These are phyloP conservation scores for Catocala sponsa DNA, from an alignment of 2,888 invertebrate species.

Conservation along the genomic window DNA sequence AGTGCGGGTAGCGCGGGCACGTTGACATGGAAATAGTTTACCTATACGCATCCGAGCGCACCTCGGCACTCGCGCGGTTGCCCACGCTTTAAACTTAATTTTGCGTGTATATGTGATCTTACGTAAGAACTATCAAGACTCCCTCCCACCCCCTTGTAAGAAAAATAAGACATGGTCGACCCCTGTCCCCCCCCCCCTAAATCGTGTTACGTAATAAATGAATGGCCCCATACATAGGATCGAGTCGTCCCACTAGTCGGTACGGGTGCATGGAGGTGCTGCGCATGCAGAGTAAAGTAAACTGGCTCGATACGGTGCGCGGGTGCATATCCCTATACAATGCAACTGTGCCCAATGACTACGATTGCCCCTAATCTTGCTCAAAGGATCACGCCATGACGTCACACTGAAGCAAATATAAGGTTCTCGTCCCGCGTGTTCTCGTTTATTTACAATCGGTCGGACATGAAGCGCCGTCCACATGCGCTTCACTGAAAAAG, in stretches of 20 bases:
- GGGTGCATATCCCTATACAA: conserved; percentile 84
- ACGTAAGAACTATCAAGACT: too few relatives aligned
- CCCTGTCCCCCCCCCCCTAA: too few relatives aligned
- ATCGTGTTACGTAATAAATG: too few relatives aligned
- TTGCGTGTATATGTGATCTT: too few relatives aligned
- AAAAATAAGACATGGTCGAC: too few relatives aligned
- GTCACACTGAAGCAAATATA: conserved; percentile 87
- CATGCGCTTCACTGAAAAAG: conserved; percentile 80
- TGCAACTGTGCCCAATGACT: conserved; percentile 88
- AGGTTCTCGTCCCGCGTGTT: conserved; percentile 64
- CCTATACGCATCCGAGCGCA: too few relatives aligned
- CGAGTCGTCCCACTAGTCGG: conserved; percentile 36
- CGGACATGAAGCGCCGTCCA: conserved; percentile 78
- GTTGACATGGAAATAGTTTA: too few relatives aligned
- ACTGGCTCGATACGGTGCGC: conserved; percentile 66
- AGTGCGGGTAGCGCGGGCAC: too few relatives aligned
- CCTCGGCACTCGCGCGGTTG: too few relatives aligned
- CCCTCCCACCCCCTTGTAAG: too few relatives aligned
- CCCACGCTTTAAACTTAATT: too few relatives aligned
- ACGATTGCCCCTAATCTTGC: conserved; percentile 70
- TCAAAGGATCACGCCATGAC: conserved; percentile 77
- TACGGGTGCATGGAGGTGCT: conserved; percentile 55
- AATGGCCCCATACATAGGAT: too few relatives aligned
- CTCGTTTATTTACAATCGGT: conserved; percentile 79
- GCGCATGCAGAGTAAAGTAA: conserved; percentile 64